Conservation (phyloP, 1,140 invertebrate genomes). For the Bombus polaris region DNA sequence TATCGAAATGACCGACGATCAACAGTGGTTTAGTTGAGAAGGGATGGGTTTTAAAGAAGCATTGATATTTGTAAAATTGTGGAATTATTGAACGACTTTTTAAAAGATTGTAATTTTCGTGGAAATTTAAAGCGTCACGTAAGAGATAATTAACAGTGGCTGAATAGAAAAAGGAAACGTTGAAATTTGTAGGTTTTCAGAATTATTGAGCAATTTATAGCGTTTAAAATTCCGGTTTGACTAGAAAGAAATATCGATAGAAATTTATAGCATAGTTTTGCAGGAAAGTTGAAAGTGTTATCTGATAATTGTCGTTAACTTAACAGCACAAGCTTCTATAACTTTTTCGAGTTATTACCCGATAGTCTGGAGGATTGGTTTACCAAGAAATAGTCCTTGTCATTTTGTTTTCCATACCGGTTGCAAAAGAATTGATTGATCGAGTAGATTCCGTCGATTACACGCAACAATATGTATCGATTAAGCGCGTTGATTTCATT, state of each 20-base stretch:
- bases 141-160: no score
- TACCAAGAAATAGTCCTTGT: neutral
- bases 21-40: no score
- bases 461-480: neutral
- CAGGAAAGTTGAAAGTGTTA: no score
- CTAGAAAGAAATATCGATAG: neutral
- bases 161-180: no score
- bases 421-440: slow-evolving; percentile 3
- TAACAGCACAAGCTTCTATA: neutral
- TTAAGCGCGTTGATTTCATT: neutral
- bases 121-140: neutral
- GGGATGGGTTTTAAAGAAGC: neutral
- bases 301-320: neutral
- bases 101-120: neutral
- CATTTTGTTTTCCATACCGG: neutral
- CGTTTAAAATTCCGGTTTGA: neutral
- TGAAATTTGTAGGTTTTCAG: neutral
- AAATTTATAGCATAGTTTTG: no score
- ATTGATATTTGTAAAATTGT: neutral
- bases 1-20: no score
- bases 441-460: neutral
- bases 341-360: neutral
- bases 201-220: neutral
- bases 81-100: neutral
- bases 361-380: neutral